These are phyloP conservation scores for Bibio marci DNA, from an alignment of 2,888 invertebrate species.

Conservation along the genomic window DNA sequence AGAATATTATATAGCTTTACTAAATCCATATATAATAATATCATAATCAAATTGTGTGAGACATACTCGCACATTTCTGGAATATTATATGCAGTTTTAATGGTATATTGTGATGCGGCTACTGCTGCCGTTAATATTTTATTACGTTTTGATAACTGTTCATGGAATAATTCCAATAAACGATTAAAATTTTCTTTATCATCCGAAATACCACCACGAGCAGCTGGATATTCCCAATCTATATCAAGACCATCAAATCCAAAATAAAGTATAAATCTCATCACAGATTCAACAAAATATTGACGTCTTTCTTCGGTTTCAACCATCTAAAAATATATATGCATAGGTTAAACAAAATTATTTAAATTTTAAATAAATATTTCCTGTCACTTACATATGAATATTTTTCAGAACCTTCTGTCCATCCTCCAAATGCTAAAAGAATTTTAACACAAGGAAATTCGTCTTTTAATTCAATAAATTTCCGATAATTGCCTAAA, in stretches of 20 bases:
- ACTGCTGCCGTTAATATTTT: conserved; percentile 32
- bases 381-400: conserved; percentile 22
- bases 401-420: conserved; percentile 30
- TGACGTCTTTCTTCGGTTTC: conserved; percentile 19
- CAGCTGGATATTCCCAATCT: conserved; percentile 33
- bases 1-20: neutral
- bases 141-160: conserved; percentile 24
- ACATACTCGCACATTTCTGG: conserved; percentile 22
- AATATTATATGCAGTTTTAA: conserved; percentile 28
- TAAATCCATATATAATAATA: neutral
- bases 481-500: conserved; percentile 20
- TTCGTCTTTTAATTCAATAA: conserved; percentile 25
- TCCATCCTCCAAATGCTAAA: conserved; percentile 34
- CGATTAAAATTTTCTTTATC: conserved; percentile 28
- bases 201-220: conserved; percentile 24
- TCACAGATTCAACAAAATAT: conserved; percentile 28
- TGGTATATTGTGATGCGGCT: conserved; percentile 22
- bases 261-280: conserved; percentile 26
- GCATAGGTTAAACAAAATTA: too few species aligned
- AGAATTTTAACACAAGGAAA: conserved; percentile 29
- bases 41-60: neutral
- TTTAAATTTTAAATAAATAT: neutral
- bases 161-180: conserved; percentile 26
- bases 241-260: conserved; percentile 34
- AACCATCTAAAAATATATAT: conserved; percentile 27